Conservation (phyloP, 2,113 vertebrate species). For the Alligator sinensis region DNA sequence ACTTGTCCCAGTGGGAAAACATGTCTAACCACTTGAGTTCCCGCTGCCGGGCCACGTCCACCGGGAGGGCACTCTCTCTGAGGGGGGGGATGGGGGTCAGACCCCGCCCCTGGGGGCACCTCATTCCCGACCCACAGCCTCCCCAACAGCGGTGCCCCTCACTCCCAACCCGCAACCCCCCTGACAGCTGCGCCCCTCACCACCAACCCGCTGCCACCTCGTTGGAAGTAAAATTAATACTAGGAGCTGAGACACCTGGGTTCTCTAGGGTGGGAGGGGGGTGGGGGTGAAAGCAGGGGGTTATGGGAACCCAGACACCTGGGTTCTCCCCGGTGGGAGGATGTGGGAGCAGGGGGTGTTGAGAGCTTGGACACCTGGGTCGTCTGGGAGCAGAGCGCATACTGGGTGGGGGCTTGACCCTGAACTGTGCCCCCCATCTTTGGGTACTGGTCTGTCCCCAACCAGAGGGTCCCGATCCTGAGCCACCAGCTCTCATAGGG, state of each 20-base stretch:
- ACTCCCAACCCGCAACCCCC: neutral
- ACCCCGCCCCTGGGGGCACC: neutral
- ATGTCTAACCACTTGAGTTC: slow-evolving; percentile 95
- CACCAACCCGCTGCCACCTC: neutral
- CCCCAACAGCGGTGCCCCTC: neutral
- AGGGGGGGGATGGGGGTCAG: neutral
- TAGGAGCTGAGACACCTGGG: neutral
- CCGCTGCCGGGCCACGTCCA: slow-evolving; percentile 90
- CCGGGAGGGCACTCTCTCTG: slow-evolving; percentile 84
- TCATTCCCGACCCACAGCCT: neutral
- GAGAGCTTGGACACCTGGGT: too few relatives aligned
- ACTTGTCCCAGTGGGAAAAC: slow-evolving; percentile 93
- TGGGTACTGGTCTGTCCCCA: neutral
- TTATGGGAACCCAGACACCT: too few relatives aligned
- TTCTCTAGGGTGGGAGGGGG: too few relatives aligned
- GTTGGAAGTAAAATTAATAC: too few relatives aligned
- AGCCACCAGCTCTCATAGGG: neutral
- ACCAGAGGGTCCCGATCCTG: too few relatives aligned
- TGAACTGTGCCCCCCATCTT: neutral
- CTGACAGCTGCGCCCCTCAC: neutral
- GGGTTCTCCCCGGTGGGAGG: too few relatives aligned
- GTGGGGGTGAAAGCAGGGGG: too few relatives aligned
- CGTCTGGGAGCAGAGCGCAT: too few relatives aligned
- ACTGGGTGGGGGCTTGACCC: neutral
- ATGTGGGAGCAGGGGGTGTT: too few relatives aligned